Conservation (phyloP, 2,888 invertebrate genomes). For the Sycophila texana region DNA sequence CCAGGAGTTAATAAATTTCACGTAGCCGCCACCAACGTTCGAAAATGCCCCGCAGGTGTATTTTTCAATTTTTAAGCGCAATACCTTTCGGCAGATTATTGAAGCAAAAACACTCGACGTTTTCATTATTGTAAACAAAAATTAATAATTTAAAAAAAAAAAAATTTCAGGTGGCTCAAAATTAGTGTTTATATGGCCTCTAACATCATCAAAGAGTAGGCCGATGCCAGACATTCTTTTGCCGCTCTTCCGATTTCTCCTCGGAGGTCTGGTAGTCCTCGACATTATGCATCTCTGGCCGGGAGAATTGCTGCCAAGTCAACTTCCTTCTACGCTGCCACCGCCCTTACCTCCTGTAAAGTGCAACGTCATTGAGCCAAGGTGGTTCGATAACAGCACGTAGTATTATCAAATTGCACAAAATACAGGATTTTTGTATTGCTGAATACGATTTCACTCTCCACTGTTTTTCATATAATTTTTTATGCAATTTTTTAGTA, state of each 20-base stretch:
- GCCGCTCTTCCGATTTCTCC: conserved; percentile 64
- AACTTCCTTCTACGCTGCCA: conserved; percentile 62
- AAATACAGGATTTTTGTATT: no score
- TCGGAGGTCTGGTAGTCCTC: conserved; percentile 65
- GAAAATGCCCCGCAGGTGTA: conserved; percentile 57
- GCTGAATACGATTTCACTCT: no score
- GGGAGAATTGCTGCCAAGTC: conserved; percentile 69
- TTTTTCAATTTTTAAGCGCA: neutral
- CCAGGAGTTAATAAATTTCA: conserved; percentile 66
- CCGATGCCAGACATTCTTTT: conserved; percentile 61
- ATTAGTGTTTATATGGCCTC: conserved; percentile 71
- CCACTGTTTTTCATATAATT: neutral
- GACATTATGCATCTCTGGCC: conserved; percentile 70
- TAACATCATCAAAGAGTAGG: conserved; percentile 62
- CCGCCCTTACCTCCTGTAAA: conserved; percentile 66
- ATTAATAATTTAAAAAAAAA: neutral
- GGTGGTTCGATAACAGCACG: conserved; percentile 66
- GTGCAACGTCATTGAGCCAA: conserved; percentile 70
- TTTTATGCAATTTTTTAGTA: no score
- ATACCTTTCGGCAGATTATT: no score
- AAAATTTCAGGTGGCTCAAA: conserved; percentile 64
- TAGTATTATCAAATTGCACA: neutral
- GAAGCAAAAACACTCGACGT: neutral
- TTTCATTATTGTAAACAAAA: neutral
- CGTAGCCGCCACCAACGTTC: conserved; percentile 55